These are phyloP conservation scores for Erebia palarica DNA, from an alignment of 2,888 invertebrate genomes.

Conservation along the genomic window DNA sequence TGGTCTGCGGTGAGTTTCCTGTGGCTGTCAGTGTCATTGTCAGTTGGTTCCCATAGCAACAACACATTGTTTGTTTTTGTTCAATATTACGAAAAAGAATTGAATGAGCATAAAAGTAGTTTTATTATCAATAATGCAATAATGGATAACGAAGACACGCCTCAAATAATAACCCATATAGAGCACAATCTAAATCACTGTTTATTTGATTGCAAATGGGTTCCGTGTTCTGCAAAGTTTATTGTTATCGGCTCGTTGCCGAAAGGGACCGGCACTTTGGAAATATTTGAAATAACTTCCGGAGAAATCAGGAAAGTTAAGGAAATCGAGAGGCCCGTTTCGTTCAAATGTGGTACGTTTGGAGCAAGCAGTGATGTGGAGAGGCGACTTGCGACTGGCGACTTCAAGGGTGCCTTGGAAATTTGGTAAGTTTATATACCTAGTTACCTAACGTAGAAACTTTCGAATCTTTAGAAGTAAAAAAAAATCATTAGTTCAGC, in stretches of 20 bases:
- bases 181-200: constrained; percentile 92
- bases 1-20: too few species aligned
- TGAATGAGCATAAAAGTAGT: not conserved
- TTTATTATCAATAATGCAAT: not conserved
- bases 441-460: not conserved
- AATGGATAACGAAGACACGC: constrained; percentile 85
- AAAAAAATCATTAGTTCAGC: too few species aligned
- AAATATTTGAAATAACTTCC: constrained; percentile 89
- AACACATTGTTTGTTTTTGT: constrained; percentile 54
- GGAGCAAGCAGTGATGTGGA: constrained; percentile 92
- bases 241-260: constrained; percentile 93
- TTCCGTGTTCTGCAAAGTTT: constrained; percentile 97
- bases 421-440: constrained; percentile 85
- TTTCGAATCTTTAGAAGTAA: too few species aligned
- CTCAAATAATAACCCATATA: constrained; percentile 94
- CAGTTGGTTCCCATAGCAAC: constrained; percentile 57
- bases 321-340: constrained; percentile 90
- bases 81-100: constrained; percentile 19
- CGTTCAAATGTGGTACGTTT: constrained; percentile 97
- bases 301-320: constrained; percentile 87
- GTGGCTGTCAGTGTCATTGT: not conserved
- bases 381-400: constrained; percentile 93
- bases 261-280: constrained; percentile 92
- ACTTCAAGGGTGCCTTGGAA: constrained; percentile 92
- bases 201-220: constrained; percentile 96